Evolutionary conservation across 2,888 invertebrate genomes (phyloP).

Genomic region (Macropis europaea): DNA sequence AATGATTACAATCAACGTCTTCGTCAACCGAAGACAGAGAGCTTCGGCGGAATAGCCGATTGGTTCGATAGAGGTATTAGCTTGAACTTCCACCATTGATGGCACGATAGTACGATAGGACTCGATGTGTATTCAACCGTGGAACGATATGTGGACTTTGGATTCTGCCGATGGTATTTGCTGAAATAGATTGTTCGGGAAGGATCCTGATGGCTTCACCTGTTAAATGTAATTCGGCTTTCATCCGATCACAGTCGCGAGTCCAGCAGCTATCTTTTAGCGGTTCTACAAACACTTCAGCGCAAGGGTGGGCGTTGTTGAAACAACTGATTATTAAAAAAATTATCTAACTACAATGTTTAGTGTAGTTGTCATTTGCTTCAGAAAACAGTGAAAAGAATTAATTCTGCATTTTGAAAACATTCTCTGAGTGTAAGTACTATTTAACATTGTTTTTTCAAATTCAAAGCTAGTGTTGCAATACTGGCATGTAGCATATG

Average conservation of each 20-base stretch:
- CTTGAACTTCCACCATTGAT: conserved; percentile 51
- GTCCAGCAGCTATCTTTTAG: neutral
- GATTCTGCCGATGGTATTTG: conserved; percentile 54
- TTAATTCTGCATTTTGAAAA: no score
- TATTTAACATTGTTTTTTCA: no score
- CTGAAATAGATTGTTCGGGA: conserved; percentile 57
- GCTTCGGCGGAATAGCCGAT: conserved; percentile 41
- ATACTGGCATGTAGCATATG: no score
- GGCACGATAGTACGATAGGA: conserved; percentile 24
- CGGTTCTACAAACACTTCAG: neutral
- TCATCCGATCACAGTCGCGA: conserved; percentile 18
- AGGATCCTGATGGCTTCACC: conserved; percentile 31
- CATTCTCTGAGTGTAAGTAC: no score
- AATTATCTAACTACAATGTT: no score
- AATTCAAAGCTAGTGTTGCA: no score
- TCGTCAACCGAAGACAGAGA: conserved; percentile 25
- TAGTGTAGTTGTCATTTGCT: no score
- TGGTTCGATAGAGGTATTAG: conserved; percentile 62
- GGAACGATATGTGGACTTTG: conserved; percentile 62
- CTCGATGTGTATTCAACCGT: conserved; percentile 47
- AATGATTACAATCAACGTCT: conserved; percentile 24
- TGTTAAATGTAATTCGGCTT: conserved; percentile 22
- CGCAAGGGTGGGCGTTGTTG: no score
- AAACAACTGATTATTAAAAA: no score
- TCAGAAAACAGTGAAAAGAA: no score